Base-by-base conservation (phyloP, 1,140 invertebrate species). In the Tetragonula clypearis region DNA sequence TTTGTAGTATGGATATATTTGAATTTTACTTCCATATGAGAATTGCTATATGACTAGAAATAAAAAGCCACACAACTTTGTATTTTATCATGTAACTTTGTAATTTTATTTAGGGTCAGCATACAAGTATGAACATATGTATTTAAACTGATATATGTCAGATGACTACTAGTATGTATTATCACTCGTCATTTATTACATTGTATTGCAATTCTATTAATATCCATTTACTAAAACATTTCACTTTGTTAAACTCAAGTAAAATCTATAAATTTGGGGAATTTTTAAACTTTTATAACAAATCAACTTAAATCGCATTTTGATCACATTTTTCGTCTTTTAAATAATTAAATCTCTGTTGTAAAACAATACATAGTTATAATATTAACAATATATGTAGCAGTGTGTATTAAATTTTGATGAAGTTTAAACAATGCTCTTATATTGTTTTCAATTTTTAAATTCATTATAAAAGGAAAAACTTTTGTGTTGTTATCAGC, bases 1-100 rank as follows among this genome's bases (percentile, higher is more conserved):
- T 53, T 68, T 62, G 19, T 65, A 72, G 41, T 26, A 56, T 58
- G 72, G 6, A 72, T 82, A 66, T 21, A 53, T 81, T 68, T 68
- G 17, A 55, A 79, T 12, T 35, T 60, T 60, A 49, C 66, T 49
- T 65, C 49, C 26, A 41, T 60, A 8, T 72, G 72, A 80, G 15
- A 80, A 56, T 58, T 58, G 21, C 17, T 79, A 30, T 2, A 72
- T 55, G n/a, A 58, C 5, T 71, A 74, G 4, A 55, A 58, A 12
- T 19, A 21, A 17, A 53, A 21, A 6, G 21, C 74, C 17, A 6
- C 11, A 66, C 41, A 41, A 49, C 21, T 82, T 82, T 35, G 72
- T 26, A 62, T 11, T 49, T 49, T 49, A 49, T 49, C 41, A 49
- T 49, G 9, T 49, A 49, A 49, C 41, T 41, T 41, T 49, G 41